phyloP scores from a whole-genome alignment of 2,113 vertebrate genomes.

The Sterna hirundo region DNA sequence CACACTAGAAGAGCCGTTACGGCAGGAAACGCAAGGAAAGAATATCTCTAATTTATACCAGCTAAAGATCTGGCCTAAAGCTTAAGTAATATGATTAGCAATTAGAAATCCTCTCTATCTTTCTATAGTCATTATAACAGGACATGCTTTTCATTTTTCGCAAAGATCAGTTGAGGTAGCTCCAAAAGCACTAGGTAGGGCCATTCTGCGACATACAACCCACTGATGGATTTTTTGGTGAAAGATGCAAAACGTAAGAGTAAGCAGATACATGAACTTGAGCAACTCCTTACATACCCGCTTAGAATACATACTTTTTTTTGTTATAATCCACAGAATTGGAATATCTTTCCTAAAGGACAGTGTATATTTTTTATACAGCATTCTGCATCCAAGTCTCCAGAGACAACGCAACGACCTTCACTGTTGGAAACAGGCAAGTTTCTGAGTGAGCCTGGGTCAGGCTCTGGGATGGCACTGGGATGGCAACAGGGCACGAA shows the following conservation, averaged over 20 bases:
- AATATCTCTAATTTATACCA: neutral
- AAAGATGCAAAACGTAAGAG: neutral
- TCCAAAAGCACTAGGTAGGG: neutral
- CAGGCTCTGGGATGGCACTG: fast-evolving
- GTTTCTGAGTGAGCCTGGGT: neutral
- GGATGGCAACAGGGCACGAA: neutral
- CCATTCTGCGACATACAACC: neutral
- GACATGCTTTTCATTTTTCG: neutral
- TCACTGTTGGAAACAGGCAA: neutral
- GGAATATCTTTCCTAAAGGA: neutral
- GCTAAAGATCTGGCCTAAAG: neutral
- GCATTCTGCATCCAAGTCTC: neutral
- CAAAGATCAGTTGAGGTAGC: neutral
- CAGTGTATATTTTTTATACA: neutral
- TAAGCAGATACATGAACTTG: neutral
- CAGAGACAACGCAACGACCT: neutral
- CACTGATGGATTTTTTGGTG: neutral
- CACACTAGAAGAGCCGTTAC: fast-evolving
- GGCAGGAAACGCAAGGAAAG: neutral
- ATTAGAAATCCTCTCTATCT: neutral
- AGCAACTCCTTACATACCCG: neutral
- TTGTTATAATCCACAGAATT: too few relatives aligned
- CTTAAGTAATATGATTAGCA: neutral
- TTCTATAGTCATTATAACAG: neutral
- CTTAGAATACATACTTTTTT: neutral